Conservation (phyloP, 2,888 invertebrate genomes). For the Hypolimnas misippus region DNA sequence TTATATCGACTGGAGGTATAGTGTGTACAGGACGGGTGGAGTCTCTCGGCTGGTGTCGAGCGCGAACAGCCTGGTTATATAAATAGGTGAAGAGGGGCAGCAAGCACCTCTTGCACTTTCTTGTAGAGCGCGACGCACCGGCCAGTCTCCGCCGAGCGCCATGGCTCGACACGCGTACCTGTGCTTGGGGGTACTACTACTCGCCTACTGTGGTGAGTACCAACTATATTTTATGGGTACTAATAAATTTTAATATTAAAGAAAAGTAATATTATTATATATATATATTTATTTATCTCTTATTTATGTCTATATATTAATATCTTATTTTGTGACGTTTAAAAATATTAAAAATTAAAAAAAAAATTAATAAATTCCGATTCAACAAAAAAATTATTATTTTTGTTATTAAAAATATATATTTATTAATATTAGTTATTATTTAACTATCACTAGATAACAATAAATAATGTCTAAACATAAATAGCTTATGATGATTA, state of each 20-base stretch:
- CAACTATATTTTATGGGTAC: constrained; percentile 5
- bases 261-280: no score
- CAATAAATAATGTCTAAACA: no score
- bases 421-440: no score
- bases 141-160: constrained; percentile 80
- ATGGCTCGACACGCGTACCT: constrained; percentile 83
- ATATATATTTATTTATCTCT: no score
- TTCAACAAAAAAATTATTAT: no score
- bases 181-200: constrained; percentile 76
- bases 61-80: constrained; percentile 74
- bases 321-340: no score
- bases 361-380: no score
- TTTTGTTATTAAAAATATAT: no score
- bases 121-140: constrained; percentile 69
- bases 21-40: constrained; percentile 66
- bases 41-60: constrained; percentile 59
- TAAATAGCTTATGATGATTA: neutral
- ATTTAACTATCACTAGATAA: no score
- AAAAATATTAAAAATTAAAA: no score
- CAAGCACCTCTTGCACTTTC: constrained; percentile 81
- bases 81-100: constrained; percentile 83
- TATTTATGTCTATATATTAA: no score
- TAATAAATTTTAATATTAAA: neutral
- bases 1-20: constrained; percentile 62
- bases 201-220: constrained; percentile 79